phyloP scores from a whole-genome alignment of 2,888 invertebrate genomes.

The Hyles lineata region DNA sequence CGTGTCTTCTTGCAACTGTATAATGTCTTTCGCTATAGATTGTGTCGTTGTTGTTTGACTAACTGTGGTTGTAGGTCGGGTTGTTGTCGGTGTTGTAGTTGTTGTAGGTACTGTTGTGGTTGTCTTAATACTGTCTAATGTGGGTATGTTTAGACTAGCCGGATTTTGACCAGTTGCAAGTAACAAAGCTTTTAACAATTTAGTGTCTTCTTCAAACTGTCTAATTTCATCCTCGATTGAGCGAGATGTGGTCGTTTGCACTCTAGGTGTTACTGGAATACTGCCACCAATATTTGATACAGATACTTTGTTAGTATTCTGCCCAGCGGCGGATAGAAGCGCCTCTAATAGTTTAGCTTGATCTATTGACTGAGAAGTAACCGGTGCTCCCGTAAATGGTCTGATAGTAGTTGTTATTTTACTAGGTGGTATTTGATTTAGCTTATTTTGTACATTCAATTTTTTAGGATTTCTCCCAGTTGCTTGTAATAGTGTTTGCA shows the following conservation, averaged over 20 bases:
- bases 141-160: conserved; percentile 69
- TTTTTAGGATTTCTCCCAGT: conserved; percentile 74
- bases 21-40: conserved; percentile 66
- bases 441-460: conserved; percentile 57
- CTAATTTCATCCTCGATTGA: conserved; percentile 77
- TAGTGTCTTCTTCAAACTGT: conserved; percentile 79
- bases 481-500: conserved; percentile 62
- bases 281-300: conserved; percentile 50
- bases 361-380: conserved; percentile 50
- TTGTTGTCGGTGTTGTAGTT: conserved; percentile 49
- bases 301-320: conserved; percentile 52
- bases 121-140: conserved; percentile 57
- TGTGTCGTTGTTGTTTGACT: conserved; percentile 58
- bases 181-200: conserved; percentile 74
- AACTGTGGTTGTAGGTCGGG: conserved; percentile 48
- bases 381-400: conserved; percentile 38
- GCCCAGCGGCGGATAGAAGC: conserved; percentile 61
- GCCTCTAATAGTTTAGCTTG: conserved; percentile 68
- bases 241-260: conserved; percentile 63
- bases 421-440: conserved; percentile 46
- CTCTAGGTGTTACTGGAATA: conserved; percentile 44
- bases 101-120: conserved; percentile 50
- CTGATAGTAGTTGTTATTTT: conserved; percentile 48
- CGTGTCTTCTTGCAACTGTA: conserved; percentile 73
- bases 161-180: conserved; percentile 77